These are phyloP conservation scores for Aspidoscelis tigris DNA, from an alignment of 2,113 vertebrate species.

Conservation along the genomic window DNA sequence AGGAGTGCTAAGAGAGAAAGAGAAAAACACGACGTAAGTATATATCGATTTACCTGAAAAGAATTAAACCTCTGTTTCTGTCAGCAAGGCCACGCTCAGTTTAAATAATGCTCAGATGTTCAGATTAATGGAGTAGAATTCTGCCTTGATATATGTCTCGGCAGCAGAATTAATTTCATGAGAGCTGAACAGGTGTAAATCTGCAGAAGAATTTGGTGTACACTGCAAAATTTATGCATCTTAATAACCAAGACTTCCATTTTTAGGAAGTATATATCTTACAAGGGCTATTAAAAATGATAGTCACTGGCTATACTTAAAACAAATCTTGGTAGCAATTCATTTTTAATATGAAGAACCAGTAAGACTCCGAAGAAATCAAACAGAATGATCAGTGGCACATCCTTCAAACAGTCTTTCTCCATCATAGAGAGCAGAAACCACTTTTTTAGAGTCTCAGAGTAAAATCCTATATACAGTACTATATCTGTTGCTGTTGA, in stretches of 20 bases:
- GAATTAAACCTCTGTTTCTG: not conserved
- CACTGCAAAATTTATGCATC: not conserved
- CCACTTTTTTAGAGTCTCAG: not conserved
- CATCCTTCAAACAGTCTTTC: too few species aligned
- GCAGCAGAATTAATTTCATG: not conserved
- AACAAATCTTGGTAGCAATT: not conserved
- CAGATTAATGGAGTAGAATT: not conserved
- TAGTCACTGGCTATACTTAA: constrained; percentile 13
- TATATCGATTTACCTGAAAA: accelerated
- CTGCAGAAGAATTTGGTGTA: constrained; percentile 19
- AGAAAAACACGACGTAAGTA: not conserved
- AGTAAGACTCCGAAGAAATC: not conserved
- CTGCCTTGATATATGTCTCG: not conserved
- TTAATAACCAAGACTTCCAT: constrained; percentile 20
- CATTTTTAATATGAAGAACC: not conserved
- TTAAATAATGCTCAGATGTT: not conserved
- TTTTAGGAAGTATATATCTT: not conserved
- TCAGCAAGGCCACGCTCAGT: not conserved
- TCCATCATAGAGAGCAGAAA: not conserved
- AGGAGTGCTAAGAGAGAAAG: constrained; percentile 83
- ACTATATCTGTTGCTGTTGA: too few species aligned
- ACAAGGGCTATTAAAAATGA: not conserved
- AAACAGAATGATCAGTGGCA: too few species aligned
- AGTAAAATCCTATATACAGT: not conserved
- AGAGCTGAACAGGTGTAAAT: constrained; percentile 2